Base-by-base conservation (phyloP, 1,140 invertebrate genomes). In the Plectrocnemia conspersa region DNA sequence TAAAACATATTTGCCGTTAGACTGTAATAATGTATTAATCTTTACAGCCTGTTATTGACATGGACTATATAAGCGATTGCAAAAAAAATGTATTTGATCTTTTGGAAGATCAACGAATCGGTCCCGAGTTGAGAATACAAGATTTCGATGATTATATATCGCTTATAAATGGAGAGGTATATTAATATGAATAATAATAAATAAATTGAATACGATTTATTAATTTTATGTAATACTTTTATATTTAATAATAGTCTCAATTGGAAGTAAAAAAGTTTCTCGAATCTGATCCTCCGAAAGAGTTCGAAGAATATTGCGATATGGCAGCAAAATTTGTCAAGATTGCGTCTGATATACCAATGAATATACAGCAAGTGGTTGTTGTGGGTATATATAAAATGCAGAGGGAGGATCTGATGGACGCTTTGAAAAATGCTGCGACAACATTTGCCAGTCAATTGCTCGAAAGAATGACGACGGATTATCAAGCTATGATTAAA, bases 351-450 rank as follows among this genome's bases (percentile, higher is more conserved):
- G 76, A 80, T 52, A 82, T 90, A 52, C 80, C 81, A 6, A 72
- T 78, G 1, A 77, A 81, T 44, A 75, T 85, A 15, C 79, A 83
- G 64, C 79, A 81, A 29, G 82, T 83, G 1, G 78, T 88, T 22
- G 79, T 83, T 15, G 82, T 90, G 52, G 89, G 89, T 18, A 84
- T 94, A 68, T 97, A 91, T 69, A 86, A 91, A 63, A 82, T 97
- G 59, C 82, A 91, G 66, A 80, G 91, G 52, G 80, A 80, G 33
- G 84, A 89, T 50, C 73, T 96, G n/a, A 88, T 96, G 19, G 74
- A 78, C 10, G 76, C 82, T 3, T 72, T 97, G 38, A 78, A 84
- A 1, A 72, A 77, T 18, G 71, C 82, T 29, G 87, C 89, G 0
- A 77, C 82, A n/a, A 74, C 74, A 29, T 70, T 93, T 11, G 82